These are phyloP conservation scores for Cervus canadensis DNA, from an alignment of 2,113 vertebrate genomes.

Conservation along the genomic window DNA sequence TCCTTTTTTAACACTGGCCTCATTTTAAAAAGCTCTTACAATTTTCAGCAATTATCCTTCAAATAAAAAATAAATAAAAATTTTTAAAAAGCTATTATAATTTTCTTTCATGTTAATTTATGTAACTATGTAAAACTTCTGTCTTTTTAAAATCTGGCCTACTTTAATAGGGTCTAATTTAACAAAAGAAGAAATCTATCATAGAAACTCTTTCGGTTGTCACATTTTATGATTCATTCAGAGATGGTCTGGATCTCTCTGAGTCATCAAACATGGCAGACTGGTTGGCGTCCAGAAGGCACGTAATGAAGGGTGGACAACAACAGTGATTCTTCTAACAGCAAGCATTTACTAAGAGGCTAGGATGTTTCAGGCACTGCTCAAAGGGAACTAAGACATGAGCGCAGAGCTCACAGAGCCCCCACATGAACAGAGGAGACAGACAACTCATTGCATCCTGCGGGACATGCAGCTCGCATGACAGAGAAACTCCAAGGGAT, in stretches of 20 bases:
- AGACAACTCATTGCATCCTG: not conserved
- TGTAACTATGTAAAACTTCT: not conserved
- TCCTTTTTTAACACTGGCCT: not conserved
- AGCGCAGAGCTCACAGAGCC: not conserved
- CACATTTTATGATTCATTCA: not conserved
- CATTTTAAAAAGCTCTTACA: constrained; percentile 8
- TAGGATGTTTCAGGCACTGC: not conserved
- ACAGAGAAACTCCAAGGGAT: not conserved
- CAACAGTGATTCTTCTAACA: not conserved
- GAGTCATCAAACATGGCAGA: not conserved
- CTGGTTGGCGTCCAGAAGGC: not conserved
- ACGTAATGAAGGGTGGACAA: not conserved
- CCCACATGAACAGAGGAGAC: not conserved
- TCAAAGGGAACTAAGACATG: not conserved
- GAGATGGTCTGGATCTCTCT: not conserved
- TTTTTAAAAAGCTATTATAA: not conserved
- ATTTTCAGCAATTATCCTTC: not conserved
- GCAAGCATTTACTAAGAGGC: not conserved
- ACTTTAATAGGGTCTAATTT: not conserved
- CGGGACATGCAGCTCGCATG: not conserved
- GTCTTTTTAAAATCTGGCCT: not conserved
- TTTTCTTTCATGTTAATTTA: not conserved
- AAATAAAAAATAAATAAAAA: not conserved
- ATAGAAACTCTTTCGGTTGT: not conserved
- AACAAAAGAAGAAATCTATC: not conserved